These are phyloP conservation scores for Rhincodon typus DNA, from an alignment of 2,797 vertebrate species.

Conservation along the genomic window DNA sequence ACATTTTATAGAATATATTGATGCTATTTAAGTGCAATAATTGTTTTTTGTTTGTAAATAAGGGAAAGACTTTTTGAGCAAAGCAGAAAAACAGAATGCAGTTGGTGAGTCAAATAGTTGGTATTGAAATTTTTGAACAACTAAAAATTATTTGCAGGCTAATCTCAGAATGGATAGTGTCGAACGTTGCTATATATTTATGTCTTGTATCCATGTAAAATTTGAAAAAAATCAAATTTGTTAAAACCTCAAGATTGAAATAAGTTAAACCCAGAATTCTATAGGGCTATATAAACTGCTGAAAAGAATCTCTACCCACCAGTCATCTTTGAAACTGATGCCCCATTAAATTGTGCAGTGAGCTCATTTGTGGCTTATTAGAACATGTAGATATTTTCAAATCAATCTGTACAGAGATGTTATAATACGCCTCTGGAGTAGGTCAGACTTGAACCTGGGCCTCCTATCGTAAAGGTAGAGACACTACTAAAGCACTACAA, in stretches of 20 bases:
- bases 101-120: constrained; percentile 65
- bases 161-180: neutral
- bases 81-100: constrained; percentile 62
- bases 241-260: neutral
- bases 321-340: neutral
- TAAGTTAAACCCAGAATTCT: neutral
- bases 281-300: neutral
- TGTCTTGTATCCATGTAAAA: neutral
- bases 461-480: too few relatives aligned
- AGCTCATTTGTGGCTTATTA: neutral
- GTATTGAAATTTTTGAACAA: neutral
- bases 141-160: neutral
- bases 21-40: neutral
- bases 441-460: too few relatives aligned
- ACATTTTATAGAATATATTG: neutral
- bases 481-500: too few relatives aligned
- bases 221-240: neutral
- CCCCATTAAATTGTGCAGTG: neutral
- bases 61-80: constrained; percentile 76
- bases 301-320: neutral
- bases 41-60: constrained; percentile 49
- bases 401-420: too few relatives aligned
- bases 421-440: too few relatives aligned
- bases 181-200: neutral
- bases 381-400: neutral